These are phyloP conservation scores for Amiota minor DNA, from an alignment of 2,888 invertebrate genomes.

Conservation along the genomic window DNA sequence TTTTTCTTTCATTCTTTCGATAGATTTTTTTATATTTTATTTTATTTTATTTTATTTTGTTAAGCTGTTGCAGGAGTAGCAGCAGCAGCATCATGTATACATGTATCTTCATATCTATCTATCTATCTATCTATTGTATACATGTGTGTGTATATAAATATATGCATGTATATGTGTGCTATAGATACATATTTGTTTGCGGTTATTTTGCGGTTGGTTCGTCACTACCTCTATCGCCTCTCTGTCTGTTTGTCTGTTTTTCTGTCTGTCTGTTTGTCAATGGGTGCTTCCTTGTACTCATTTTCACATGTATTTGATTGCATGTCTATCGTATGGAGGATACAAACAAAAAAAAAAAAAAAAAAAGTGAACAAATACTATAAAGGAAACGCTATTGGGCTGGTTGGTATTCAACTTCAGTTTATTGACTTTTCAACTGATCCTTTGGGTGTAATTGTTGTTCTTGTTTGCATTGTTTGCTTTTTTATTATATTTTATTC, in stretches of 20 bases:
- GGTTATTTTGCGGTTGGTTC: conserved; percentile 30
- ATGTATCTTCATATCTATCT: conserved; percentile 10
- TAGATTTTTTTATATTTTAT: not conserved
- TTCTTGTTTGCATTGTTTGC: conserved; percentile 37
- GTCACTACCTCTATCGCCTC: not conserved
- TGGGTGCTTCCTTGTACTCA: too few relatives aligned
- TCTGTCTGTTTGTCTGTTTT: too few relatives aligned
- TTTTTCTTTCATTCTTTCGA: not conserved
- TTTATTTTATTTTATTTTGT: not conserved
- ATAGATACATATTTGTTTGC: conserved; percentile 11
- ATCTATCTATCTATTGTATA: not conserved
- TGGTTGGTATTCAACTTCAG: conserved; percentile 20
- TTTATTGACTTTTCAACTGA: conserved; percentile 52
- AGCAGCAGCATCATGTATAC: conserved; percentile 20
- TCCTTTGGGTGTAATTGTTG: conserved; percentile 54
- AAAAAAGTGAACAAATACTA: too few relatives aligned
- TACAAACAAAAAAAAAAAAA: too few relatives aligned
- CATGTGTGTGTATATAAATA: too few relatives aligned
- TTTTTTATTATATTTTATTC: too few relatives aligned
- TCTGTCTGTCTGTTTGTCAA: too few relatives aligned
- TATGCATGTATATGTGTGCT: not conserved
- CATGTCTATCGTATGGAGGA: too few relatives aligned
- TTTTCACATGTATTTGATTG: too few relatives aligned
- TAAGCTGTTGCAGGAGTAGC: too few relatives aligned
- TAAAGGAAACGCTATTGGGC: not conserved